Conservation (phyloP, 2,797 vertebrate genomes). For the Danio tinwini region DNA sequence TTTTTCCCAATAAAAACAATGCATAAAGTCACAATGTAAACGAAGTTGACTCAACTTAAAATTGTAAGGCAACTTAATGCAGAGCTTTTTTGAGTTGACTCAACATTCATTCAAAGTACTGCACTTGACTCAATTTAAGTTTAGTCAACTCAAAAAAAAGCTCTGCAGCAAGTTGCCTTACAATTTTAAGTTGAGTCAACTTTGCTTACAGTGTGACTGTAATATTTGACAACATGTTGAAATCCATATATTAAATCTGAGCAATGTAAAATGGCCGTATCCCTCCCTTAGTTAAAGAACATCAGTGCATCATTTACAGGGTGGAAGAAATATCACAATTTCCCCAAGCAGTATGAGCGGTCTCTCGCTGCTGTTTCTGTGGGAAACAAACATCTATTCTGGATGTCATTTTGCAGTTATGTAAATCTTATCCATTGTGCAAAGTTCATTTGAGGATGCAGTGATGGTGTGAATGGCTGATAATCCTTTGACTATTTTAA, state of each 20-base stretch:
- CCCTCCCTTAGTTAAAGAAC: background rate
- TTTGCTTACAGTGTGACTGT: no score
- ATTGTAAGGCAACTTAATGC: no score
- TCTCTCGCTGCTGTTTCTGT: background rate
- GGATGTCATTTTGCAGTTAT: background rate
- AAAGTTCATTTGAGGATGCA: slow-evolving; percentile 10
- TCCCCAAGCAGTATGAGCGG: background rate
- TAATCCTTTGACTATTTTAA: background rate
- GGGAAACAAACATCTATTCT: slow-evolving; percentile 21
- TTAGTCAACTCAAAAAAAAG: no score
- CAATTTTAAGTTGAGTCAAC: no score
- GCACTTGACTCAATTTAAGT: no score
- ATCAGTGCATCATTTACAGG: background rate
- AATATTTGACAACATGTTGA: background rate
- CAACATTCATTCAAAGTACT: no score
- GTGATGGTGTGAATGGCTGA: background rate
- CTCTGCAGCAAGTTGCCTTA: no score
- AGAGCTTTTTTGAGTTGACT: no score
- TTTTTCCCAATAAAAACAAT: no score
- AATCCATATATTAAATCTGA: background rate
- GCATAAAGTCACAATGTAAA: no score
- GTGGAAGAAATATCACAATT: background rate
- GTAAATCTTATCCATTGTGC: background rate
- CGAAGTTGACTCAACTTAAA: no score
- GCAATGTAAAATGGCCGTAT: background rate